Base-by-base conservation (phyloP, 2,113 vertebrate genomes). In the Cololabis saira region DNA sequence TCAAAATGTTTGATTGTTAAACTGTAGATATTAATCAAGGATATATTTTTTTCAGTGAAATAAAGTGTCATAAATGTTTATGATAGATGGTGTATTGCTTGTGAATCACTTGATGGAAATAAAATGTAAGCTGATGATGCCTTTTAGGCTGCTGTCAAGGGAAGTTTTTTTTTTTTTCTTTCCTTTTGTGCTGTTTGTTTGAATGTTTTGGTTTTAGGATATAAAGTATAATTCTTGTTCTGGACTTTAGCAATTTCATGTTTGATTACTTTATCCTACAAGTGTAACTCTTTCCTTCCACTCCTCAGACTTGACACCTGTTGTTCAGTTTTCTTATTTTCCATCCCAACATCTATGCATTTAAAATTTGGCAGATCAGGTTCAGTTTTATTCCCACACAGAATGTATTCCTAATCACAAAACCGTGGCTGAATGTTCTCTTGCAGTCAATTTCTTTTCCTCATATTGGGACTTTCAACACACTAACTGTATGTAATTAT, bases 341-440 rank as follows among this genome's bases (percentile, higher is more conserved):
- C 52, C n/a, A n/a, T n/a, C n/a, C 47, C 2, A 63, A 76, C 17
- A 44, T 85, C 71, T 88, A 87, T 87, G 84, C 87, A 92, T 80
- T 80, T 60, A 71, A 15, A 22, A 78, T 67, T 68, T 48, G 9
- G 51, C 74, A 47, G 59, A 27, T 17, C 60, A 59, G 44, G 16
- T 74, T 81, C 64, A 57, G 47, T 30, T 69, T 67, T 67, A 55
- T 61, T 65, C 61, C 18, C 43, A 67, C 67, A 81, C 72, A 55
- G 83, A 85, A 88, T 89, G 81, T 91, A 87, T 78, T 71, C 6
- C 47, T 47, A 21, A 68, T 51, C n/a, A 54, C 60, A 55, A 40
- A 76, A 75, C 48, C 75, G 65, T 17, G 12, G 51, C 58, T 68
- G 71, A 90, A 88, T 88, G 86, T 87, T 70, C n/a, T 70, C n/a